Evolutionary conservation across 1,140 invertebrate genomes (phyloP), one percentile per base, ranked within the genome.

Genomic region (Nephotettix cincticeps): DNA sequence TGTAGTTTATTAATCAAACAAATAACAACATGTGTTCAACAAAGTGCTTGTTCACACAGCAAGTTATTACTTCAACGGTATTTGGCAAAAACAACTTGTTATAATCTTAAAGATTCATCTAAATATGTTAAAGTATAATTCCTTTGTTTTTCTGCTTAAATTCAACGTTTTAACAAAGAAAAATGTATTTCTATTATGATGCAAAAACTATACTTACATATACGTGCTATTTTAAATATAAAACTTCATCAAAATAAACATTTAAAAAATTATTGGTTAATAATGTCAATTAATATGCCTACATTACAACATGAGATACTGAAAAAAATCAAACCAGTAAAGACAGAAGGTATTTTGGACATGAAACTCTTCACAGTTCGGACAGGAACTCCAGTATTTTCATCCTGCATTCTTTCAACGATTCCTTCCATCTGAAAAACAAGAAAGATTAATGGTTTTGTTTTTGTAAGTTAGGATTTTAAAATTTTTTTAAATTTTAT

Each of bases 321-420:
- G n/a, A n/a, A n/a, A 51, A 30, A 56, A 25, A 63, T 64, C 28
- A 32, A 80, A 92, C 96, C 91, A 72, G 92, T 93, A 79, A 95
- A 95, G 67, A 95, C 93, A 68, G 96, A 98, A 28, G 98, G 98
- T 75, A 99, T 97, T 86, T 99, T 99, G 43, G 95, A 95, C 93
- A 99, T 97, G 80, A 99, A 99, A 79, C 92, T 97, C 84, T 99
- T 99, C 2, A 99, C 98, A 1, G 98, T 99, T 76, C 91, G 88
- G 0, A 99, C 97, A 1, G 96, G 95, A 1, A 99, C 96, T 19
- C 98, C 98, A 13, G 86, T 89, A 21, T 87, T 88, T 82, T 98
- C 95, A 79, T 98, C 93, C 83, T 99, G 93, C 98, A 99, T 99
- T 82, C 90, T 91, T 75, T 98, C 95, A 21, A 99, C 89, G 23